Conservation (phyloP, 2,797 vertebrate species). For the Danio albolineatus region DNA sequence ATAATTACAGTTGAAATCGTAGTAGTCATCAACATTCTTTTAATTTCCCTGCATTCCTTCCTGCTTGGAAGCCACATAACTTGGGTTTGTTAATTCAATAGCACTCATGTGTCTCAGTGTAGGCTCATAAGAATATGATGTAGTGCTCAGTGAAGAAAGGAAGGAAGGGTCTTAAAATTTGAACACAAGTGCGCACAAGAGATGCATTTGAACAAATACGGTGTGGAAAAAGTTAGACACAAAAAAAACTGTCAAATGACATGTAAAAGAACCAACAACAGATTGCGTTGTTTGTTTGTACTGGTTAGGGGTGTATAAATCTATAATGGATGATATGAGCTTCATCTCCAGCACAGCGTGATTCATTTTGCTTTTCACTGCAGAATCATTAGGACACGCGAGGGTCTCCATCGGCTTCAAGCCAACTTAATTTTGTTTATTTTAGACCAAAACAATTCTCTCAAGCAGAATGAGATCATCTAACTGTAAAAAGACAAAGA, state of each 20-base stretch:
- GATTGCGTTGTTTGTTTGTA: neutral
- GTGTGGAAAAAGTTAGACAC: neutral
- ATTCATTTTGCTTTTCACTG: constrained; percentile 3
- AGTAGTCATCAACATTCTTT: no score
- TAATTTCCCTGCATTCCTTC: no score
- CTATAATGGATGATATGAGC: neutral
- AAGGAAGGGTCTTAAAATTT: no score
- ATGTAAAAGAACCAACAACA: neutral
- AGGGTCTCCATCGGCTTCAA: neutral
- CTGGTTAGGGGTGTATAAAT: neutral
- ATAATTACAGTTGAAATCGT: no score
- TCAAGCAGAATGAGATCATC: neutral
- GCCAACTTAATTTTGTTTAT: neutral
- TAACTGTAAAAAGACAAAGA: neutral
- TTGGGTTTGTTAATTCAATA: no score
- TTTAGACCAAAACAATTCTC: neutral
- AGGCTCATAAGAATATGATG: no score
- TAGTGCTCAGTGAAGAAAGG: no score
- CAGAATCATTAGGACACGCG: neutral
- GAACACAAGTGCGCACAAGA: no score
- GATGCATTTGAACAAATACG: no score
- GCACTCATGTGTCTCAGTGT: no score
- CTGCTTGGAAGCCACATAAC: no score
- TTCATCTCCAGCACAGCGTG: neutral
- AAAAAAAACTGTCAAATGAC: neutral